Conservation (phyloP, 2,113 vertebrate genomes). For the Poicephalus gulielmi region DNA sequence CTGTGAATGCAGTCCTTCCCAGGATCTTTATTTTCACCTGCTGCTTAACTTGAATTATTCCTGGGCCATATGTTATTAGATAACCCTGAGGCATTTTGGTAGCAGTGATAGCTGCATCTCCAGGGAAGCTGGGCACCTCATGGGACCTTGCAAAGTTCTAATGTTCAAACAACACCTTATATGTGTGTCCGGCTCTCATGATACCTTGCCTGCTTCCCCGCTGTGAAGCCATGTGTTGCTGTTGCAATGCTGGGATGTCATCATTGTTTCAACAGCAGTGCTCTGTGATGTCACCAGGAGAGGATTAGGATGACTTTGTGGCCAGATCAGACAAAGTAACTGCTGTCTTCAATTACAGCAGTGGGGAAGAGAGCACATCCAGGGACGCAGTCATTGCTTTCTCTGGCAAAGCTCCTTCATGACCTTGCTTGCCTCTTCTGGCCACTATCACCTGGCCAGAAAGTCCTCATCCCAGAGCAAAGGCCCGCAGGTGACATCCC, state of each 20-base stretch:
- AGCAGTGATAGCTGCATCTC: not conserved
- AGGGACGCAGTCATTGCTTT: not conserved
- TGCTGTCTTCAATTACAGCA: slow-evolving; percentile 44
- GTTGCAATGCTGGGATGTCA: slow-evolving; percentile 5
- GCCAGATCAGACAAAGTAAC: slow-evolving; percentile 10
- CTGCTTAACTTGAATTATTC: not conserved
- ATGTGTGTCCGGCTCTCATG: not conserved
- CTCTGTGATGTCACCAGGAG: slow-evolving; percentile 28
- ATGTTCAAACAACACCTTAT: not conserved
- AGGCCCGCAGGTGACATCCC: not conserved
- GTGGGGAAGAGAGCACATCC: not conserved
- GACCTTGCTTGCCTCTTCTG: rapidly evolving
- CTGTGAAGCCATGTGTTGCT: slow-evolving; percentile 19
- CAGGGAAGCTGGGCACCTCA: not conserved
- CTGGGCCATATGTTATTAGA: not conserved
- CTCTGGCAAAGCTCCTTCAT: not conserved
- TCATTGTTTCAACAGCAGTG: not conserved
- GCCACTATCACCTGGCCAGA: not conserved
- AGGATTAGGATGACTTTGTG: slow-evolving; percentile 28
- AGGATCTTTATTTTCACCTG: not conserved
- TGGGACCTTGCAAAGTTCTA: not conserved
- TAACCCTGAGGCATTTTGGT: not conserved
- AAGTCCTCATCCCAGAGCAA: not conserved
- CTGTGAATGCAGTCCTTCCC: not conserved
- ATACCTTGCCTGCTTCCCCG: not conserved